Percentiles rank a stretch among this genome's conserved stretches.
phyloP scores from a whole-genome alignment of 2,113 vertebrate genomes.

The Calidris pugnax region DNA sequence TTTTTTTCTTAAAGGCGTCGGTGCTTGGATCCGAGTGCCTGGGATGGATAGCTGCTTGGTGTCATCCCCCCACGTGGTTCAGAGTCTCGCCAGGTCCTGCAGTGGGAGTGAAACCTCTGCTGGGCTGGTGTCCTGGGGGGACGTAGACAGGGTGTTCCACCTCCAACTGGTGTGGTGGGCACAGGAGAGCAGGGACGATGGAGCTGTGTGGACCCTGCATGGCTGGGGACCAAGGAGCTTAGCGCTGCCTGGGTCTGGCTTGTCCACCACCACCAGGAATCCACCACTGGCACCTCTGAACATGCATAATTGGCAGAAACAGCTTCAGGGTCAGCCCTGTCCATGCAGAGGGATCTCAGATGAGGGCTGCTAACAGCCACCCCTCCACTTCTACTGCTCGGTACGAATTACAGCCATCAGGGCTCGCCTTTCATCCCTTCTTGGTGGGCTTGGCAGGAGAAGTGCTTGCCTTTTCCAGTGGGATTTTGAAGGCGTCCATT shows the following conservation, averaged over 20 bases:
- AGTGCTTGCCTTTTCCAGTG: neutral
- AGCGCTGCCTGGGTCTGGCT: neutral
- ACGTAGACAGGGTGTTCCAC: fast-evolving
- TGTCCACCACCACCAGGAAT: neutral
- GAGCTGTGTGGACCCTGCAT: neutral
- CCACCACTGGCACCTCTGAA: fast-evolving
- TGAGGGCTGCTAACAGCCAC: neutral
- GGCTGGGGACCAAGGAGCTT: neutral
- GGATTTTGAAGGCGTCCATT: constrained; percentile 4
- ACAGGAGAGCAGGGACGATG: neutral
- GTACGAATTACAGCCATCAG: neutral
- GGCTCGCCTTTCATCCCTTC: constrained; percentile 45
- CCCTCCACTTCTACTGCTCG: neutral
- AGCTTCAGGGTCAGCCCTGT: neutral
- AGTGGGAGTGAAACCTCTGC: neutral
- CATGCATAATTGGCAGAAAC: fast-evolving
- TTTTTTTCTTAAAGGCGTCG: neutral
- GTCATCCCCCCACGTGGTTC: fast-evolving
- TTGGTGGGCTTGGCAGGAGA: constrained; percentile 62
- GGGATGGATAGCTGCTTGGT: neutral
- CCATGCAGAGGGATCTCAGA: neutral
- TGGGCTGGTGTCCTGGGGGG: neutral
- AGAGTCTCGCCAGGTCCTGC: fast-evolving
- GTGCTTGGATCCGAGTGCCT: neutral
- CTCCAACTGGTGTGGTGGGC: neutral